A percentile compares a stretch with the other conserved stretches of the same genome.
Conservation (phyloP, 2,888 invertebrate species). For the Leptopterna dolabrata region DNA sequence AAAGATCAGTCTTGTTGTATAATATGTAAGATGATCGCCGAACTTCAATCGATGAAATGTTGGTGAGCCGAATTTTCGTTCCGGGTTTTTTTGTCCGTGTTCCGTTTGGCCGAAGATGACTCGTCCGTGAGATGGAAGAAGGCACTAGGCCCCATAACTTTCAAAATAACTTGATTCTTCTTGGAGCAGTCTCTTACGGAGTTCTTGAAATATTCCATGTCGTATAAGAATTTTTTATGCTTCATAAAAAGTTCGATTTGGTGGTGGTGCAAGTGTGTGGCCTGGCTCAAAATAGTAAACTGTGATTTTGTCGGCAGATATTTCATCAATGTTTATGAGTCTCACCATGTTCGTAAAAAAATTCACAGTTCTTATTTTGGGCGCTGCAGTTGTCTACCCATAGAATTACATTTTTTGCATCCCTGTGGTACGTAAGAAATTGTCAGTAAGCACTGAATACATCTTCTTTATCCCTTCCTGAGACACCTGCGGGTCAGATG, state of each 20-base stretch:
- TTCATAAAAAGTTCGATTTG: slow-evolving; percentile 49
- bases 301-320: slow-evolving; percentile 39
- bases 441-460: slow-evolving; percentile 31
- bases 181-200: not conserved
- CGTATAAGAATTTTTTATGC: slow-evolving; percentile 8
- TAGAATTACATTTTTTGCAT: not conserved
- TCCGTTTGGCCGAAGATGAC: not conserved
- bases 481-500: slow-evolving; percentile 46
- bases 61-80: not conserved
- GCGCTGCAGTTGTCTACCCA: slow-evolving; percentile 32
- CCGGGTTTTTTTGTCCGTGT: not conserved
- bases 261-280: slow-evolving; percentile 56
- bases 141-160: not conserved
- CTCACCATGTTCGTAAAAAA: slow-evolving; percentile 33
- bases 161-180: not conserved
- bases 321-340: not conserved
- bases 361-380: slow-evolving; percentile 35
- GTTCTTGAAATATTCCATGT: not conserved
- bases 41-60: not conserved
- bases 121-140: slow-evolving; percentile 20
- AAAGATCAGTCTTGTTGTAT: not conserved
- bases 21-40: not conserved
- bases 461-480: slow-evolving; percentile 57
- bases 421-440: not conserved
- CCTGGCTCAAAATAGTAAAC: slow-evolving; percentile 53